Percentiles rank a stretch among this genome's conserved stretches.
Evolutionary conservation across 2,888 invertebrate species (phyloP).

Genomic region (Polymixis lichenea): DNA sequence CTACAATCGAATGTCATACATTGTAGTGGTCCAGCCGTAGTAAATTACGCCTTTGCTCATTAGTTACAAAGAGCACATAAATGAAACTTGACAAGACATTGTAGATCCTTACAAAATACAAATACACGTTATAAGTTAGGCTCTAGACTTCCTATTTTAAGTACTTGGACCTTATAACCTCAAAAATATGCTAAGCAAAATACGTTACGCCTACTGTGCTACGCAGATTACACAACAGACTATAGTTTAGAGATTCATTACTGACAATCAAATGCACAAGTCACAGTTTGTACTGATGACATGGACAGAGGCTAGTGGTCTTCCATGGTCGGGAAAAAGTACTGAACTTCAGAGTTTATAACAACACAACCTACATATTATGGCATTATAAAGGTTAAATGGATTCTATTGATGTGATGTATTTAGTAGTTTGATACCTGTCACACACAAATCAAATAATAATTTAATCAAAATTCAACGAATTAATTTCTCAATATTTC

Average conservation of each 20-base stretch:
- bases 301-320: not conserved
- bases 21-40: too few relatives aligned
- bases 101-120: too few relatives aligned
- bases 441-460: constrained; percentile 19
- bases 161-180: too few relatives aligned
- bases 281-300: not conserved
- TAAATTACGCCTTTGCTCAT: too few relatives aligned
- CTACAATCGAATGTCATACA: too few relatives aligned
- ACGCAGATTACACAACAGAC: not conserved
- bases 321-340: not conserved
- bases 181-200: not conserved
- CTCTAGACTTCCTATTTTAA: too few relatives aligned
- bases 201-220: not conserved
- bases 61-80: too few relatives aligned
- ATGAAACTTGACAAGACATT: too few relatives aligned
- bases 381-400: not conserved
- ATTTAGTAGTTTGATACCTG: not conserved
- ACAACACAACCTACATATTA: not conserved
- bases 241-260: not conserved
- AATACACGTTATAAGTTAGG: too few relatives aligned
- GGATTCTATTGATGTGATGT: not conserved
- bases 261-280: not conserved
- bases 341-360: not conserved
- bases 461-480: constrained; percentile 27
- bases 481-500: constrained; percentile 46